Conservation (phyloP, 2,797 vertebrate species). For the Gobionotothen gibberifrons region DNA sequence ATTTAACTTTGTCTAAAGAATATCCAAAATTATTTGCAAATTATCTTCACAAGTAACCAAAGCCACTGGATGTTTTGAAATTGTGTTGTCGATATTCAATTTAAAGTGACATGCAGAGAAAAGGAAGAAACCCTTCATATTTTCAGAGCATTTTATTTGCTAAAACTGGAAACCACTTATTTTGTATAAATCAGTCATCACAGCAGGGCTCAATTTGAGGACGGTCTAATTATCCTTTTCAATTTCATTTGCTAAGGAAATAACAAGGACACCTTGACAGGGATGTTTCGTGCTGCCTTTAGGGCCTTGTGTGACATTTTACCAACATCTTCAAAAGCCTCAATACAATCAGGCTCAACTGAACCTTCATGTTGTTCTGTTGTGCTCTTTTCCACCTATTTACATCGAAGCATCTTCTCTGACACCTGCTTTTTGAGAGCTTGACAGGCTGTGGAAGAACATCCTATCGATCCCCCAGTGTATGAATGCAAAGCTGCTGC, state of each 20-base stretch:
- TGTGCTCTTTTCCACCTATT: constrained; percentile 16
- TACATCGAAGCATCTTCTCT: constrained; percentile 24
- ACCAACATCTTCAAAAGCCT: constrained; percentile 2
- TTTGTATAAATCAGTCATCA: not conserved
- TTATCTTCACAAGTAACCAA: constrained; percentile 10
- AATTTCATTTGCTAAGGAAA: not conserved
- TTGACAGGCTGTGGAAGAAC: constrained; percentile 40
- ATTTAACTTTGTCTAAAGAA: constrained; percentile 3
- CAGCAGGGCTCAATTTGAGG: not conserved
- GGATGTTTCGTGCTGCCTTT: not conserved
- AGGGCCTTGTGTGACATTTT: constrained; percentile 1
- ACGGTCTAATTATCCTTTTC: constrained; percentile 4
- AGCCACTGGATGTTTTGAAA: not conserved
- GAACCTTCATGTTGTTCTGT: constrained; percentile 13
- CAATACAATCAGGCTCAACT: not conserved
- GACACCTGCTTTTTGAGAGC: constrained; percentile 31
- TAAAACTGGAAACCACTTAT: not conserved
- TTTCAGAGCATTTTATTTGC: not conserved
- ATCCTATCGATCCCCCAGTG: constrained; percentile 16
- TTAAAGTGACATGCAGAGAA: not conserved
- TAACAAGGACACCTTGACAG: not conserved
- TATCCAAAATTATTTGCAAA: not conserved
- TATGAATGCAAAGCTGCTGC: constrained; percentile 47
- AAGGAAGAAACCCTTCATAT: not conserved
- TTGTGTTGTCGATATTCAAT: not conserved